Base-by-base conservation (phyloP, 2,888 invertebrate species). In the Deilephila porcellus region DNA sequence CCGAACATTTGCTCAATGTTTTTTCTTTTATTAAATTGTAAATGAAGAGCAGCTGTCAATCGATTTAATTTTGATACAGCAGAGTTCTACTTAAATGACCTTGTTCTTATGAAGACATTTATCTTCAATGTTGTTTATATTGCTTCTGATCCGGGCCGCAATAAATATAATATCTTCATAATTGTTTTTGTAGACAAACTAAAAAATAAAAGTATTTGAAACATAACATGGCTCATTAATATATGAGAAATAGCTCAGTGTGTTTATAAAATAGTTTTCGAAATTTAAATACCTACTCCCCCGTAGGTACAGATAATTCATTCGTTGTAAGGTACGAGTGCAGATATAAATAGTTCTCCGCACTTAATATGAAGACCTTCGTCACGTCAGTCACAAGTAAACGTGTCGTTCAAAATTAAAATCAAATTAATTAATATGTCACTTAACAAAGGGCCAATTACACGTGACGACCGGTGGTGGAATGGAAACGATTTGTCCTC, bases 351-450 rank as follows among this genome's bases (percentile, higher is more conserved):
- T 62, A 74, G 60, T 70, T 74, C 32, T 32, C 63, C 70, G 62
- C 20, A 53, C 32, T 67, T 53, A 32, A 53, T 67, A 67, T 71
- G 37, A 60, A 74, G 60, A 86, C 89, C 90, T 86, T 87, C 87
- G 85, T 91, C 89, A 90, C 81, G 83, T 81, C 85, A 85, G 86
- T 84, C 83, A 82, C 83, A 81, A 82, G 81, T 82, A 82, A 80
- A 80, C 71, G 82, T 85, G 88, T 88, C 89, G 86, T 87, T 87
- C 85, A 85, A 86, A 85, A 88, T 90, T 87, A 85, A 86, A 88
- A 86, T 86, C 82, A 82, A 85, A 92, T 93, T 92, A 92, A 93
- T 93, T 90, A 91, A 92, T 91, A 89, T 86, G 91, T 90, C 90
- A 89, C 81, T 77, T 81, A 82, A 91, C 88, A 90, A 90, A 90